Evolutionary conservation across 2,113 vertebrate genomes (phyloP), one percentile per base, ranked within the genome.

Genomic region (Hippocampus comes): DNA sequence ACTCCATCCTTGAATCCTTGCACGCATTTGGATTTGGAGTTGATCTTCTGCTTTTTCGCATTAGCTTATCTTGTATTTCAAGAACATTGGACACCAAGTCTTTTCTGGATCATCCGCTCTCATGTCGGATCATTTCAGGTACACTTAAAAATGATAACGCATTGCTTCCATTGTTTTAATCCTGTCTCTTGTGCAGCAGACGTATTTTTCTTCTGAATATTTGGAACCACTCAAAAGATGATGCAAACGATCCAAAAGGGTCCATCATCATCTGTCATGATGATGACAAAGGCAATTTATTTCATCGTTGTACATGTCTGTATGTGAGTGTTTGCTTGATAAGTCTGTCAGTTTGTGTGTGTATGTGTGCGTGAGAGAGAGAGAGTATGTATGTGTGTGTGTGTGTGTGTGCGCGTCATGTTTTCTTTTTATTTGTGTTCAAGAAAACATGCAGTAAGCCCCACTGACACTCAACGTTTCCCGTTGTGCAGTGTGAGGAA

Each of bases 401-500:
- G 48, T 25, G 61, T 84, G 85, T 48, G 72, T 9, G 17, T 20
- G 60, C 72, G 79, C 83, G 67, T 82, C 57, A 34, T 77, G 23
- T 80, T 67, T 73, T 71, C 71, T 51, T 59, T 66, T 75, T 68
- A 57, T 82, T 66, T 84, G 74, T 89, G 79, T 82, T 3, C 43
- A 65, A 38, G 64, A 42, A 49, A 77, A 60, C 25, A 46, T 74
- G 53, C 75, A 72, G 20, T 82, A 71, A 73, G 56, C 15, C 81
- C 70, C 55, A 78, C 89, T 98, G 94, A 99, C 93, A 91, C 93
- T 88, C 78, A 78, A 66, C 74, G 77, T 91, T 94, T 95, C 95
- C 91, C 90, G 87, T 96, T 92, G 89, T 91, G 84, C 96, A 99
- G 97, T 94, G 94, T 98, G 90, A 97, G 96, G 94, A 99, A 98